Base-by-base conservation (phyloP, 2,113 vertebrate genomes). In the Clarias gariepinus region DNA sequence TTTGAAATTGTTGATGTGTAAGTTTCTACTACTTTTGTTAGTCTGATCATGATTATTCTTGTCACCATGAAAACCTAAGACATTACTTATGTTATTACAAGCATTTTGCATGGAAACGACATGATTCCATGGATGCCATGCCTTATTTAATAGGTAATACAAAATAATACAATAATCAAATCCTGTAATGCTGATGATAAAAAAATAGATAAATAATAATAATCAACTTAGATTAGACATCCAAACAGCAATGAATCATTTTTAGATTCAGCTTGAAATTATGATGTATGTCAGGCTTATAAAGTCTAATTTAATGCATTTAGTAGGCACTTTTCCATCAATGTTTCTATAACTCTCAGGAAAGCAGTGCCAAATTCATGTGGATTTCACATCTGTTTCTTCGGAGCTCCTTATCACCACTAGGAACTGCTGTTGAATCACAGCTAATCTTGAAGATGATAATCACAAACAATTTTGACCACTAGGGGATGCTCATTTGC, bases 401-500 rank as follows among this genome's bases (percentile, higher is more conserved):
- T 52, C 68, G 33, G 12, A 55, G 58, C 28, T 18, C 4, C 58
- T 41, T 36, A n/a, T 1, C 28, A 64, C 66, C 77, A 81, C 77
- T 76, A 86, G 61, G 79, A 85, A 68, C 63, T 71, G 87, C 84
- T 83, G 63, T 60, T 86, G 81, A 86, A 74, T 79, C 78, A 85
- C 78, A 74, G 25, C 58, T 85, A 69, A 85, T 83, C 86, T 60
- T 83, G 30, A 58, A 53, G 83, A 57, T 15, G 61, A 73, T 61
- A 52, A 21, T 81, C 52, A 61, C 52, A 18, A 19, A 28, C 68
- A n/a, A 9, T 13, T 60, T 23, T 80, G 13, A 57, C 79, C 89
- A 88, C 87, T 83, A 85, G 89, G 73, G 58, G 87, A 52, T 76
- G 36, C 87, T 88, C 78, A 81, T 86, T 57, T 21, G 83, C 78